Base-by-base conservation (phyloP, 1,140 invertebrate species). In the Scaptomyza pallida region DNA sequence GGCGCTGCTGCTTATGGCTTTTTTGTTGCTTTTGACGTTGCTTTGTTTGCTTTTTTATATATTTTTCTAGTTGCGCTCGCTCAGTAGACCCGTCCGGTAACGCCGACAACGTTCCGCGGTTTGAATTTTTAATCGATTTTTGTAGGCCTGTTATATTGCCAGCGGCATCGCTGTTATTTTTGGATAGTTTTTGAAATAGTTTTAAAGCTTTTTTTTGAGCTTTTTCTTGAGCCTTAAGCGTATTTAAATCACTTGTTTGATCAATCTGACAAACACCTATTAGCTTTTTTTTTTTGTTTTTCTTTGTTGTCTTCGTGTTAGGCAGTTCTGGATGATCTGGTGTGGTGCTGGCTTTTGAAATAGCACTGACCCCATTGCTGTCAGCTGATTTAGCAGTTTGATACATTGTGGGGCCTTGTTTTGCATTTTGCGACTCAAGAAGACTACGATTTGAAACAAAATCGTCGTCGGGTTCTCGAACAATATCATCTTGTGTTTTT, bases 41-140 rank as follows among this genome's bases (percentile, higher is more conserved):
- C 6, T 86, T 90, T 15, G 74, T 60, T 40, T 90, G 89, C 21
- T 85, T 90, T 37, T 80, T 90, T 0, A 85, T 15, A 3, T 81
- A 13, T 23, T 90, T 90, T 21, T 89, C 78, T 1, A 83, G 6
- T 51, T 89, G 69, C 4, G 55, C 5, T 3, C 51, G 64, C 19
- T 83, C 79, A 2, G 33, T 43, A 2, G 75, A 57, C 1, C 57
- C 72, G 0, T 68, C 62, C 2, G 72, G 30, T 30, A 89, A 45
- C 3, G 43, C 30, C 0, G 62, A 26, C 1, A 73, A 33, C 16
- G 43, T 16, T 5, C 55, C 67, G 0, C 57, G 61, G 52, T 75
- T 72, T 3, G 72, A 1, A 40, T 56, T 54, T 19, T 86, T 85
- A 10, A 59, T 73, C 0, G 75, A 67, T 30, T 80, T 85, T 17